These are phyloP conservation scores for Limnothrissa miodon DNA, from an alignment of 2,113 vertebrate genomes.

Conservation along the genomic window DNA sequence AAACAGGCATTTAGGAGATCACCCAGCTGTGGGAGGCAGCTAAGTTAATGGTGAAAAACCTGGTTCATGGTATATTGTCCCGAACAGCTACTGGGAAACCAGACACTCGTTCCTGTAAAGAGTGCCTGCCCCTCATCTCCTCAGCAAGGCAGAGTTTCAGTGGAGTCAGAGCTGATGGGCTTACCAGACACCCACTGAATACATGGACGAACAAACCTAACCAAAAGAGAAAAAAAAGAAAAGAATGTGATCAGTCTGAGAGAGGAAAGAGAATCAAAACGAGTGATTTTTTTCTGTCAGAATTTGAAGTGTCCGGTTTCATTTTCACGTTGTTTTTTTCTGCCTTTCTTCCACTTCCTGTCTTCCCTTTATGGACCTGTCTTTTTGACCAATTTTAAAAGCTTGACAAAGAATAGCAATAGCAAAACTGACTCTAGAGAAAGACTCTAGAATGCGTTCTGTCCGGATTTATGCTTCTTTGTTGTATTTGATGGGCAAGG, in stretches of 20 bases:
- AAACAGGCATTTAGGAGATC: background rate
- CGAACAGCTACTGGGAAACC: conserved; percentile 19
- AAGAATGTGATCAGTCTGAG: conserved; percentile 18
- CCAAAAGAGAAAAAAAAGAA: background rate
- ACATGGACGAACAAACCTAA: background rate
- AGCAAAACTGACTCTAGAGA: background rate
- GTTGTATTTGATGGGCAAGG: background rate
- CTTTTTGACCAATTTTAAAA: background rate
- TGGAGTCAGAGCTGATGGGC: conserved; percentile 24
- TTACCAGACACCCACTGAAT: conserved; percentile 31
- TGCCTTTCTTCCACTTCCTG: background rate
- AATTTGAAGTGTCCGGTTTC: background rate
- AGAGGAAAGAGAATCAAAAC: background rate
- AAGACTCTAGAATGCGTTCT: background rate
- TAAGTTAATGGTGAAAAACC: background rate
- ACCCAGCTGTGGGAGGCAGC: background rate
- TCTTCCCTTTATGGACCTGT: background rate
- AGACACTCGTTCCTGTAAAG: conserved; percentile 21
- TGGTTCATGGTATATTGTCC: conserved; percentile 28
- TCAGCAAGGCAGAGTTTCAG: conserved; percentile 11
- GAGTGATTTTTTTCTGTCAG: background rate
- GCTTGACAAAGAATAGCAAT: background rate
- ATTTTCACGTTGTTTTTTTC: conserved; percentile 9
- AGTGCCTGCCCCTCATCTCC: background rate
- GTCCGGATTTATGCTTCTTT: too few species aligned